These are phyloP conservation scores for Lasioglossum oenotherae DNA, from an alignment of 2,888 invertebrate genomes.

Conservation along the genomic window DNA sequence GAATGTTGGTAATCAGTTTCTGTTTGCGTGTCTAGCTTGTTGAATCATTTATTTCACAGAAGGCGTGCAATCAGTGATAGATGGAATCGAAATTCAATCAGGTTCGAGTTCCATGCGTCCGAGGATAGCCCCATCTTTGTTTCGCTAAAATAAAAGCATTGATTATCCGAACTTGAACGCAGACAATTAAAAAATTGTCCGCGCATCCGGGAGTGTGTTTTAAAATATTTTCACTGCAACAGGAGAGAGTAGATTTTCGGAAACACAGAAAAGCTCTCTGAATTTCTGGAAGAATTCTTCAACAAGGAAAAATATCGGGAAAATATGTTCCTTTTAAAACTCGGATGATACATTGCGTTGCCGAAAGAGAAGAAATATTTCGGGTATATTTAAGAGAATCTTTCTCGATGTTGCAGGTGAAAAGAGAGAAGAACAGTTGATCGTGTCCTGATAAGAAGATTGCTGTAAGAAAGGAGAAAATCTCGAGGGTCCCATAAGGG, in stretches of 20 bases:
- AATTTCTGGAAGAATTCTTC: neutral
- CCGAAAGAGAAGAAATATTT: neutral
- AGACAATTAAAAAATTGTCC: neutral
- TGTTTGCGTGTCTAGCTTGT: neutral
- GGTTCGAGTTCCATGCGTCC: neutral
- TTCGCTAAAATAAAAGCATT: neutral
- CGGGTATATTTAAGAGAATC: neutral
- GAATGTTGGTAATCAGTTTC: slow-evolving; percentile 9
- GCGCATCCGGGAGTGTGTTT: neutral
- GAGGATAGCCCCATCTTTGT: neutral
- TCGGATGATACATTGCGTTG: neutral
- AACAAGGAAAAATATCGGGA: neutral
- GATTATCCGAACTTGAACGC: too few relatives aligned
- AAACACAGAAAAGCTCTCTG: neutral
- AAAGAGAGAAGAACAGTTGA: neutral
- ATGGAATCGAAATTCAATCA: slow-evolving; percentile 8
- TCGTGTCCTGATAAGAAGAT: neutral
- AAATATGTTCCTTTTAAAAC: neutral
- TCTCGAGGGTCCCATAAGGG: neutral
- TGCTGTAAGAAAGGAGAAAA: slow-evolving; percentile 6
- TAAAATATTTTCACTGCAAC: neutral
- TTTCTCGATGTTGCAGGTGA: neutral
- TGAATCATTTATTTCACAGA: neutral
- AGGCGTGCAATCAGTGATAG: neutral
- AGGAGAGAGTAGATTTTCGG: neutral